These are phyloP conservation scores for Beris morrisii DNA, from an alignment of 2,888 invertebrate genomes.

Conservation along the genomic window DNA sequence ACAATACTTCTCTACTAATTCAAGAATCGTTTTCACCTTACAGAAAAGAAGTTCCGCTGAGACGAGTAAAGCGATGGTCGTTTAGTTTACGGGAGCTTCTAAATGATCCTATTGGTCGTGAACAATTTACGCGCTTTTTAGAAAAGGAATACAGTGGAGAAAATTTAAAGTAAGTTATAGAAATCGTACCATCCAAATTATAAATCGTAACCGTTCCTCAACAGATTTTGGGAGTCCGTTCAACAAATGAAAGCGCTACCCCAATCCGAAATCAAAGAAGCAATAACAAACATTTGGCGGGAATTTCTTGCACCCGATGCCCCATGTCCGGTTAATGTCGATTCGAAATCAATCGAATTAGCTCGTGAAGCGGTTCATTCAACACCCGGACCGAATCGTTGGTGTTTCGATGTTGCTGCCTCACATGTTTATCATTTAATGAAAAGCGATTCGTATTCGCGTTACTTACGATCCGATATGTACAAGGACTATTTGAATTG, in stretches of 20 bases:
- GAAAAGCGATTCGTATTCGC: slow-evolving; percentile 98
- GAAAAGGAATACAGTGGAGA: slow-evolving; percentile 99
- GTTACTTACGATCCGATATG: slow-evolving; percentile 97
- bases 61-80: slow-evolving; percentile 95
- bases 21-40: background rate
- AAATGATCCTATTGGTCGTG: slow-evolving; percentile 91
- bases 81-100: slow-evolving; percentile 94
- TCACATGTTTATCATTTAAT: slow-evolving; percentile 98
- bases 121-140: slow-evolving; percentile 93
- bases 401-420: slow-evolving; percentile 97
- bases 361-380: slow-evolving; percentile 74
- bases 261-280: slow-evolving; percentile 77
- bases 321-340: slow-evolving; percentile 95
- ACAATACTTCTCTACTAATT: background rate
- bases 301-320: slow-evolving; percentile 95
- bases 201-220: background rate
- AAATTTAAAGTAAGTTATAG: slow-evolving; percentile 83
- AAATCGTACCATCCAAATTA: background rate
- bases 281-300: slow-evolving; percentile 86
- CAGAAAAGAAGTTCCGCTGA: slow-evolving; percentile 89
- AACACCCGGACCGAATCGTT: slow-evolving; percentile 76
- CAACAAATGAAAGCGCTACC: slow-evolving; percentile 90
- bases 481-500: slow-evolving; percentile 96
- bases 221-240: slow-evolving; percentile 93
- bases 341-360: slow-evolving; percentile 85